Evolutionary conservation across 2,888 invertebrate species (phyloP), one percentile per base, ranked within the genome.

Genomic region (Amphipyra tragopoginis): DNA sequence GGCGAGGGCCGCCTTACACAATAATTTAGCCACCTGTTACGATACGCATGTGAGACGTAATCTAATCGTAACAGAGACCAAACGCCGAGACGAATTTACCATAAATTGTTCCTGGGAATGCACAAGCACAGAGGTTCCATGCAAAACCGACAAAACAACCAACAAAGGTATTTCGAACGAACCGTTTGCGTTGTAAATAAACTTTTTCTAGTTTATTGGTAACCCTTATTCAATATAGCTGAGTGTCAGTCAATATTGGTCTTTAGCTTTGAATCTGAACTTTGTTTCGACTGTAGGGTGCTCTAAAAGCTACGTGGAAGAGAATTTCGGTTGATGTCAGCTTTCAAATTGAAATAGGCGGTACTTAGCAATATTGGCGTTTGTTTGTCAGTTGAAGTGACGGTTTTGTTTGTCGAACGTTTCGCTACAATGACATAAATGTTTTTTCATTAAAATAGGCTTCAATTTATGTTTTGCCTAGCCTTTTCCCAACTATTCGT

Each of bases 131-230:
- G 26, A 15, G 29, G 33, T 71, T 43, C 50, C 26, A 14, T 54
- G 43, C 48, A 45, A 47, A 43, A 44, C 6, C 7, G 29, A 48
- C 53, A 53, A 64, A 48, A 43, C 43, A 53, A 48, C 34, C 5
- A 36, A 62, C 52, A 63, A 52, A 63, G 36, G 13, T 6, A n/a
- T 15, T 43, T 39, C 10, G 0, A 47, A n/a, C 47, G 15, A 39
- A 44, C 34, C 39, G 29, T 54, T 68, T 72, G 38, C 15, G 15
- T 53, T 56, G 29, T 70, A 50, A 47, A 68, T 59, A 51, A 48
- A 39, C 33, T 56, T 52, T 72, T 59, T 53, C 55, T 58, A 51
- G 51, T 65, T 74, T 55, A 51, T 64, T 57, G 53, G 43, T 36
- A 39, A 38, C 36, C 44, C 10, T 68, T 62, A 58, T 69, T 59